Percentiles rank a stretch among this genome's conserved stretches.
Conservation (phyloP, 2,888 invertebrate species). For the Mimachlamys varia region DNA sequence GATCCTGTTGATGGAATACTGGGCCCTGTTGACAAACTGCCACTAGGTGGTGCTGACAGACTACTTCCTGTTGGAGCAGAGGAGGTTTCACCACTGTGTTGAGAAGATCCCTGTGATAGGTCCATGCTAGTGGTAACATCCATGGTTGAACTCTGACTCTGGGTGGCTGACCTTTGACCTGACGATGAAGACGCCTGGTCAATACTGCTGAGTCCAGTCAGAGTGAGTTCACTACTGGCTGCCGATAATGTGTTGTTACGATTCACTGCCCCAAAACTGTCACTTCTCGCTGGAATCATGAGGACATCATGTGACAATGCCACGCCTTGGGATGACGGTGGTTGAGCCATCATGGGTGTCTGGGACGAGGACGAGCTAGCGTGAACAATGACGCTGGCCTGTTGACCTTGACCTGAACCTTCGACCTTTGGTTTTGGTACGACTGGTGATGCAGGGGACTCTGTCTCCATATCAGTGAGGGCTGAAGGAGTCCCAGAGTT, state of each 20-base stretch:
- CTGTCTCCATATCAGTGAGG: slow-evolving; percentile 25
- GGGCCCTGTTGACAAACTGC: slow-evolving; percentile 4
- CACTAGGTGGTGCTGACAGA: slow-evolving; percentile 3
- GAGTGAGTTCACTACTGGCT: background rate
- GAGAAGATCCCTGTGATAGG: background rate
- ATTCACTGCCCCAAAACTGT: background rate
- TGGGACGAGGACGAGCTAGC: slow-evolving; percentile 64
- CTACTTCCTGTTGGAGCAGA: background rate
- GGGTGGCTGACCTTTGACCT: slow-evolving; percentile 19
- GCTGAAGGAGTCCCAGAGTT: background rate
- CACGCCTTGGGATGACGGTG: background rate
- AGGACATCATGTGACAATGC: background rate
- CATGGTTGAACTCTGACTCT: slow-evolving; percentile 20
- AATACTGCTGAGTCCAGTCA: background rate
- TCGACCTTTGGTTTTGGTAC: slow-evolving; percentile 39
- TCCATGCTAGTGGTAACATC: background rate
- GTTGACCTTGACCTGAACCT: slow-evolving; percentile 60
- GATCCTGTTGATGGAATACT: slow-evolving; percentile 20
- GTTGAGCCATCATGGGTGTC: slow-evolving; percentile 42
- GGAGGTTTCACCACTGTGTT: background rate
- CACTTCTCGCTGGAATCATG: background rate
- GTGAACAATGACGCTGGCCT: slow-evolving; percentile 80
- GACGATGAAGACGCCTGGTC: slow-evolving; percentile 6
- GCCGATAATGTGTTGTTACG: background rate
- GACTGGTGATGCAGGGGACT: slow-evolving; percentile 38